phyloP scores from a whole-genome alignment of 2,797 vertebrate species.

The Pempheris klunzingeri region DNA sequence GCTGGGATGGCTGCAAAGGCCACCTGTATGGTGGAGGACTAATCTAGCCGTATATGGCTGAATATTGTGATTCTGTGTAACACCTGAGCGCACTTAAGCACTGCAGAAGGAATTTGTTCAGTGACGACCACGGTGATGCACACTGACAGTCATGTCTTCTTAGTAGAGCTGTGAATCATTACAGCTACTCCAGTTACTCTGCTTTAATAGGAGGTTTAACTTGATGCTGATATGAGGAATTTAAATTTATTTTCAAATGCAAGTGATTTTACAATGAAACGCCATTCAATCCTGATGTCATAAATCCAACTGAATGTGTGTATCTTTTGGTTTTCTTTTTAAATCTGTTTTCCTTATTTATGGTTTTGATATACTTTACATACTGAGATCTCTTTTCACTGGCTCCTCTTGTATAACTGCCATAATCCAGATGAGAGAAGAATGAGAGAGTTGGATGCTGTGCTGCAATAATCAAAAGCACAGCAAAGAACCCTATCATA shows the following conservation, averaged over 20 bases:
- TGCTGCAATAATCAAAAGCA: not conserved
- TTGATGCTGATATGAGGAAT: constrained; percentile 5
- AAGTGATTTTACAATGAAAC: not conserved
- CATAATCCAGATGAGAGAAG: constrained; percentile 1
- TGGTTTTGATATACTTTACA: no score
- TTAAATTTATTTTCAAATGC: not conserved
- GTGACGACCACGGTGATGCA: constrained; percentile 6
- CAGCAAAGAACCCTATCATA: no score
- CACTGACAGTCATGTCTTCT: constrained; percentile 25
- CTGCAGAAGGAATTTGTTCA: constrained; percentile 67
- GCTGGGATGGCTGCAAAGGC: constrained; percentile 16
- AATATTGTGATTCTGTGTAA: constrained; percentile 37
- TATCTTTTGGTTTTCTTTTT: not conserved
- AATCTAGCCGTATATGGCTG: constrained; percentile 61
- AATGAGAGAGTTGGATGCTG: no score
- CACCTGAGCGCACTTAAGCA: constrained; percentile 34
- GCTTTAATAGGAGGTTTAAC: not conserved
- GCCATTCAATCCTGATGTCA: not conserved
- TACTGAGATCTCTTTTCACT: not conserved
- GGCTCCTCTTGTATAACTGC: not conserved
- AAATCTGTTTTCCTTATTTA: not conserved
- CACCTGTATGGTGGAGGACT: constrained; percentile 60
- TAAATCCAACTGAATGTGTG: not conserved
- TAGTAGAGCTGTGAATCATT: constrained; percentile 11
- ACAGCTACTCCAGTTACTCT: not conserved